Percentiles rank a stretch among this genome's conserved stretches.
These are phyloP conservation scores for Drosophila paulistorum DNA, from an alignment of 1,140 invertebrate species.

Conservation along the genomic window DNA sequence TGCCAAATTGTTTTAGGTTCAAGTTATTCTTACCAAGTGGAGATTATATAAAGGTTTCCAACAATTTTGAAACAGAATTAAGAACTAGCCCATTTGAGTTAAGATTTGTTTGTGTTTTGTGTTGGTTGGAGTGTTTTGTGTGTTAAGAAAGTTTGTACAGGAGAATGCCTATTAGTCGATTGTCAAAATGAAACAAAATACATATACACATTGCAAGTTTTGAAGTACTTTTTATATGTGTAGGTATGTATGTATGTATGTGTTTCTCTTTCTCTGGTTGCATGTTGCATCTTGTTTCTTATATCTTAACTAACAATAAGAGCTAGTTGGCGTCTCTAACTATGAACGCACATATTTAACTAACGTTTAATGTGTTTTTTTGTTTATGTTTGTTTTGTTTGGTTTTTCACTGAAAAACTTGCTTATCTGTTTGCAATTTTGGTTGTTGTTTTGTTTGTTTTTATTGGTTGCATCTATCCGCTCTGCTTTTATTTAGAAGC, in stretches of 20 bases:
- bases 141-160: conserved; percentile 68
- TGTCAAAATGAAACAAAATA: conserved; percentile 82
- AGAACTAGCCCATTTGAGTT: background rate
- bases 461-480: conserved; percentile 27
- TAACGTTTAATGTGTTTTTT: background rate
- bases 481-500: conserved; percentile 51
- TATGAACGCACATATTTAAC: conserved; percentile 7
- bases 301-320: conserved; percentile 54
- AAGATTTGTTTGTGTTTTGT: conserved; percentile 13
- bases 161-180: conserved; percentile 83
- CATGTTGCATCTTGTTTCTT: conserved; percentile 37
- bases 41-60: background rate
- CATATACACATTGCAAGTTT: conserved; percentile 35
- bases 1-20: no score
- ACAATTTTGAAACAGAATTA: background rate
- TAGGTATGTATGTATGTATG: conserved; percentile 38
- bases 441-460: background rate
- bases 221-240: conserved; percentile 17
- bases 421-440: conserved; percentile 1
- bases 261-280: conserved; percentile 46
- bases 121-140: conserved; percentile 8
- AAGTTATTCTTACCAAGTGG: no score
- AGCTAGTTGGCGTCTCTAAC: conserved; percentile 31
- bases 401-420: background rate
- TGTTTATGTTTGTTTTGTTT: background rate